Evolutionary conservation across 64 coral and sea anemone species (phyloP).

Genomic region (Pachyseris speciosa): DNA sequence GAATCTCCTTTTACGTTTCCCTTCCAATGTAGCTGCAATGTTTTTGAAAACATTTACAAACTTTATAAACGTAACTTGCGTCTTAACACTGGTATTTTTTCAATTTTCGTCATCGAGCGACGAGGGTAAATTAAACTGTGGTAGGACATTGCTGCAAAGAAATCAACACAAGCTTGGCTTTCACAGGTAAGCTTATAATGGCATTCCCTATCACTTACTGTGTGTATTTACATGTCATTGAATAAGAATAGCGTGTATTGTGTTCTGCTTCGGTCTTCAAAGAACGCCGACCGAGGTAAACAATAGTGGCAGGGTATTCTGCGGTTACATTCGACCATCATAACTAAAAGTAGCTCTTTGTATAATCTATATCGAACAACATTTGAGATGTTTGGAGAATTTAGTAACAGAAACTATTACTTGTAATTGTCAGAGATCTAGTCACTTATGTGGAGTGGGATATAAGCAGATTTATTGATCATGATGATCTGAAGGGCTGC

Average conservation of each 20-base stretch:
- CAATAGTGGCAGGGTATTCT: too few species aligned
- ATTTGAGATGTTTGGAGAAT: too few species aligned
- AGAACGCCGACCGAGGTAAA: too few species aligned
- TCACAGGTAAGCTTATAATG: not conserved
- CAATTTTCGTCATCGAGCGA: not conserved
- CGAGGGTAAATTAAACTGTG: not conserved
- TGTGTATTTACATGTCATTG: too few species aligned
- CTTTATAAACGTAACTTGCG: not conserved
- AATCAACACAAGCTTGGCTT: not conserved
- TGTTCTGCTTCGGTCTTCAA: too few species aligned
- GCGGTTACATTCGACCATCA: too few species aligned
- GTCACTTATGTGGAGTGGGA: conserved; percentile 63
- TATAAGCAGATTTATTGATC: conserved; percentile 2
- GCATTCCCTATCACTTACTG: too few species aligned
- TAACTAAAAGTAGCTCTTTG: too few species aligned
- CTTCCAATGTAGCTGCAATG: not conserved
- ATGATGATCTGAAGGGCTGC: conserved; percentile 40
- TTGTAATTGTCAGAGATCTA: conserved; percentile 22
- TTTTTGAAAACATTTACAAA: not conserved
- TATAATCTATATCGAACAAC: too few species aligned
- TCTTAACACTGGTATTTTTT: not conserved
- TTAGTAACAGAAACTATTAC: not conserved
- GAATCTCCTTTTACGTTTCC: not conserved
- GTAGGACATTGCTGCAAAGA: not conserved
- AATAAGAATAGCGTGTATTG: too few species aligned